Base-by-base conservation (phyloP, 2,113 vertebrate genomes). In the Gnathonemus longibarbis region DNA sequence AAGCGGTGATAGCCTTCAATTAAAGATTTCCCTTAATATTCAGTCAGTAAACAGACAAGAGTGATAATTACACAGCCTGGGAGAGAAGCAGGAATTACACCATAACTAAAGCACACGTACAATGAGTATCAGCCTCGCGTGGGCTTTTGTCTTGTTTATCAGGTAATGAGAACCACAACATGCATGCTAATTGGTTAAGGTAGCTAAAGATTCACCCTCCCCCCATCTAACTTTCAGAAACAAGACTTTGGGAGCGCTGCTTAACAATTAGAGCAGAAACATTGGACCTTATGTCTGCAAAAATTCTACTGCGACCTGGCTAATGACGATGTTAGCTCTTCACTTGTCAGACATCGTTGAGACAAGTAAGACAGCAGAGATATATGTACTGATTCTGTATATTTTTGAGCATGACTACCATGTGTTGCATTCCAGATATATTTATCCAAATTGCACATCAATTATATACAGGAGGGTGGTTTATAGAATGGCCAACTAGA, bases 11-110 rank as follows among this genome's bases (percentile, higher is more conserved):
- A 89, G 91, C 91, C 77, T 80, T 84, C 88, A 84, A 91, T 93
- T 93, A 92, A 56, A 89, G 90, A 91, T 89, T 21, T 74, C 50
- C 91, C 94, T 94, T 91, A 94, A 94, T 93, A 94, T 95, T 94
- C 92, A 93, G 92, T 91, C 88, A 70, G 92, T 94, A 94, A 95
- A 95, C 92, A 95, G 91, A 93, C 91, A 90, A 91, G 93, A 94
- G 92, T 93, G 92, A 94, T 93, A 94, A 95, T 94, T 92, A 93
- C 88, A 90, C 90, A 88, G 9, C 89, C 90, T 17, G 49, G 90
- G 87, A 91, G 92, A 88, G 91, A 92, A 89, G 80, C 66, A 91
- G 90, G 91, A 95, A 94, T 93, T 52, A 88, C 85, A 90, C 90
- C 52, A 89, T 89, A 88, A 90, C 89, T 93, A 70, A 87, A 15